Evolutionary conservation across 2,797 vertebrate species (phyloP).

Genomic region (Gadopsis bispinosus): DNA sequence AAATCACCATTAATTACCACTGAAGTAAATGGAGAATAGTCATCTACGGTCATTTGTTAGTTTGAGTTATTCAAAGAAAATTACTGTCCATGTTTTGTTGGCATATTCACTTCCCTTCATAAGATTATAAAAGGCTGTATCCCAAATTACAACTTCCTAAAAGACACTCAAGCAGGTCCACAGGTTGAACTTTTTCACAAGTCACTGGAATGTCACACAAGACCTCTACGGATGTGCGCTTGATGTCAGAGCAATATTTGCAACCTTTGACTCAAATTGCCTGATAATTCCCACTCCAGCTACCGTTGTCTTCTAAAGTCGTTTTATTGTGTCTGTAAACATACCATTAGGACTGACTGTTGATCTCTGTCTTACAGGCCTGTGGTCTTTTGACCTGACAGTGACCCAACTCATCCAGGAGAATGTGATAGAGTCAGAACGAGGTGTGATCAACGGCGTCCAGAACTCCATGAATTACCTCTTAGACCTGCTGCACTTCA

Average conservation of each 20-base stretch:
- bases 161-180: background rate
- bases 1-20: background rate
- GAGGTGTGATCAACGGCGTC: conserved; percentile 97
- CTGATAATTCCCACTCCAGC: conserved; percentile 27
- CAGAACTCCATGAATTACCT: conserved; percentile 99
- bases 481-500: conserved; percentile 97
- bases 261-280: conserved; percentile 77
- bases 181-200: conserved; percentile 40
- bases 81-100: background rate
- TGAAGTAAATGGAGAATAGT: background rate
- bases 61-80: conserved; percentile 22
- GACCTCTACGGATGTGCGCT: background rate
- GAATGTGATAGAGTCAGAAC: conserved; percentile 95
- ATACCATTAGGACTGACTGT: conserved; percentile 9
- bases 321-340: conserved; percentile 53
- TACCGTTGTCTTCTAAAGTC: conserved; percentile 21
- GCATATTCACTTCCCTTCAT: conserved; percentile 39
- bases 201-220: conserved; percentile 4
- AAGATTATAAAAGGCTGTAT: conserved; percentile 13
- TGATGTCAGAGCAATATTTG: conserved; percentile 57
- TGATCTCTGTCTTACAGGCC: conserved; percentile 82
- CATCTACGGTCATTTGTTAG: background rate
- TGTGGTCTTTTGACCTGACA: conserved; percentile 98
- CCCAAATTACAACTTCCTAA: conserved; percentile 41
- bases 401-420: conserved; percentile 99